These are phyloP conservation scores for Rhopalosiphum nymphaeae DNA, from an alignment of 2,888 invertebrate species.

Conservation along the genomic window DNA sequence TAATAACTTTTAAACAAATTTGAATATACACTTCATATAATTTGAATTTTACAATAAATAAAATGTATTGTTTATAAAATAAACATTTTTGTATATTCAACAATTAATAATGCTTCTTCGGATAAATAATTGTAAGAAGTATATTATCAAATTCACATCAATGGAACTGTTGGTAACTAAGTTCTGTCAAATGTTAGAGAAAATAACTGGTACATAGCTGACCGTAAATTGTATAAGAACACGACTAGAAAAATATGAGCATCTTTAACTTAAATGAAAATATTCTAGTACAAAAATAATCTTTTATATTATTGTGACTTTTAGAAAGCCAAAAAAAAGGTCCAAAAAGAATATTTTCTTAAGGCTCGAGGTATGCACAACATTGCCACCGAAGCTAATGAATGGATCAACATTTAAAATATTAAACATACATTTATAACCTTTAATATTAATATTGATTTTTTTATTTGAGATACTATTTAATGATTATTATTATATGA, in stretches of 20 bases:
- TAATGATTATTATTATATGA: background rate
- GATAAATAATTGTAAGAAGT: background rate
- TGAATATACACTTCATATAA: background rate
- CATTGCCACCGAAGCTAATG: background rate
- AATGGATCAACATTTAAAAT: background rate
- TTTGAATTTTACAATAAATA: too few relatives aligned
- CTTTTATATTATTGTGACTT: background rate
- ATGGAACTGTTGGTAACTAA: background rate
- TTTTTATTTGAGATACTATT: background rate
- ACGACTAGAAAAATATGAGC: too few relatives aligned
- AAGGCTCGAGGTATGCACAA: background rate
- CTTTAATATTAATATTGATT: background rate
- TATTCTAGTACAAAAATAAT: too few relatives aligned
- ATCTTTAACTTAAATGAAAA: background rate
- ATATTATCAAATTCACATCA: background rate
- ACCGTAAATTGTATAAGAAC: background rate
- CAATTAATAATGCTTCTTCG: background rate
- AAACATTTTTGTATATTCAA: background rate
- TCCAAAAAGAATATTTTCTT: background rate
- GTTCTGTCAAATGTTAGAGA: background rate
- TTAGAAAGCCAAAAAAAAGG: background rate
- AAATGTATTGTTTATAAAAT: too few relatives aligned
- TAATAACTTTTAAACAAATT: background rate
- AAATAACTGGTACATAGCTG: background rate
- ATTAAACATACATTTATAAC: background rate